phyloP scores from a whole-genome alignment of 2,888 invertebrate genomes.

The Bombylius discolor region DNA sequence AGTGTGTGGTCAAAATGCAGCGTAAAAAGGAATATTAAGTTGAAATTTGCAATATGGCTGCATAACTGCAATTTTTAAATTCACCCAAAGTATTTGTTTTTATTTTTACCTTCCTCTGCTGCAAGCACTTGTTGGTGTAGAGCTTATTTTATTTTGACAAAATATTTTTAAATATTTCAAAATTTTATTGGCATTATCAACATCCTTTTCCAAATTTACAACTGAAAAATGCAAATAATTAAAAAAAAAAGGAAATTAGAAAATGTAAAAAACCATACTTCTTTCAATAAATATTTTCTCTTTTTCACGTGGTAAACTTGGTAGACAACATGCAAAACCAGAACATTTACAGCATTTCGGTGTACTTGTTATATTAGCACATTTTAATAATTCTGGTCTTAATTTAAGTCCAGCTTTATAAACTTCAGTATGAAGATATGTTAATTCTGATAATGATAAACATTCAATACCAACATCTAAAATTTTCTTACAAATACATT shows the following conservation, averaged over 20 bases:
- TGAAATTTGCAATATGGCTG: too few relatives aligned
- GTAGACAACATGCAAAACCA: conserved; percentile 21
- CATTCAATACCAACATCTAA: conserved; percentile 25
- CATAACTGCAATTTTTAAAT: too few relatives aligned
- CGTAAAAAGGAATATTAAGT: too few relatives aligned
- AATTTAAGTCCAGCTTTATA: conserved; percentile 25
- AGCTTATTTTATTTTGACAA: neutral
- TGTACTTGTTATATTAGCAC: conserved; percentile 1
- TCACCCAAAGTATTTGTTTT: neutral
- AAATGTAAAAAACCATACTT: conserved; percentile 17
- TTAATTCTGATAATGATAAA: conserved; percentile 24
- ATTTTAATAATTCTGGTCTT: conserved; percentile 15
- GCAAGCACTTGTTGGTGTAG: neutral
- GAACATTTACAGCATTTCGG: conserved; percentile 26
- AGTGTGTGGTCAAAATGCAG: too few relatives aligned
- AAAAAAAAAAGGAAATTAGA: neutral
- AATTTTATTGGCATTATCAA: conserved; percentile 24
- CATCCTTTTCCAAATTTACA: conserved; percentile 25
- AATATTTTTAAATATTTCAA: conserved; percentile 20
- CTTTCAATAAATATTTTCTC: conserved; percentile 27
- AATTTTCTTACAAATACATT: conserved; percentile 26
- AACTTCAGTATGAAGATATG: conserved; percentile 28
- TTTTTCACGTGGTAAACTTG: conserved; percentile 18
- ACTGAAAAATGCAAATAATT: conserved; percentile 17
- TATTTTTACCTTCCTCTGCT: neutral